Conservation (phyloP, 2,888 invertebrate species). For the Drosophila paracracens region DNA sequence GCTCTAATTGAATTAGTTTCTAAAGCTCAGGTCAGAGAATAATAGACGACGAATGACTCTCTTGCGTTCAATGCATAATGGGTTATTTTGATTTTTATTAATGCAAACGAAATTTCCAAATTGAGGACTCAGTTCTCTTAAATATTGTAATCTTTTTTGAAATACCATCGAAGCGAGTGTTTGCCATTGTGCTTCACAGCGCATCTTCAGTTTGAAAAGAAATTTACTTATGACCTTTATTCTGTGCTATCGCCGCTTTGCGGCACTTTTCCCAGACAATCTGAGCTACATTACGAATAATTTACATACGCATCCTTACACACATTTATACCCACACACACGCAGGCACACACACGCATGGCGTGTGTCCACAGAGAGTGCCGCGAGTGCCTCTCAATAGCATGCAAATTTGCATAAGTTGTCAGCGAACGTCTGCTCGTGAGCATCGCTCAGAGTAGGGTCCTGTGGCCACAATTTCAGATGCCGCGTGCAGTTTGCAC, state of each 20-base stretch:
- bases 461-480: slow-evolving; percentile 39
- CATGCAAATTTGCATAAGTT: slow-evolving; percentile 75
- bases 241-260: slow-evolving; percentile 60
- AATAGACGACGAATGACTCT: not conserved
- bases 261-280: slow-evolving; percentile 35
- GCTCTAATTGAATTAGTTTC: slow-evolving; percentile 16
- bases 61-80: not conserved
- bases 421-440: slow-evolving; percentile 64
- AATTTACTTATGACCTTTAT: slow-evolving; percentile 74
- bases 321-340: slow-evolving; percentile 17
- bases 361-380: slow-evolving; percentile 7
- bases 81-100: not conserved
- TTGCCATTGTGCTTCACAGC: slow-evolving; percentile 44
- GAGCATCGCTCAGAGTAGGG: slow-evolving; percentile 24
- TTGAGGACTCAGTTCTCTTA: not conserved
- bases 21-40: not conserved
- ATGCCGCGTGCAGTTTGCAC: slow-evolving; percentile 43
- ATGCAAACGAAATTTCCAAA: not conserved
- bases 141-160: not conserved
- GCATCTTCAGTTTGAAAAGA: slow-evolving; percentile 59
- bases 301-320: slow-evolving; percentile 47
- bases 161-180: slow-evolving; percentile 29
- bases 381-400: slow-evolving; percentile 74
- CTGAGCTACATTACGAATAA: slow-evolving; percentile 61
- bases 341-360: slow-evolving; percentile 1